Percentiles rank a stretch among this genome's conserved stretches.
These are phyloP conservation scores for Turritopsis dohrnii DNA, from an alignment of 30 jellyfish, hydroid and myxozoan species.

Conservation along the genomic window DNA sequence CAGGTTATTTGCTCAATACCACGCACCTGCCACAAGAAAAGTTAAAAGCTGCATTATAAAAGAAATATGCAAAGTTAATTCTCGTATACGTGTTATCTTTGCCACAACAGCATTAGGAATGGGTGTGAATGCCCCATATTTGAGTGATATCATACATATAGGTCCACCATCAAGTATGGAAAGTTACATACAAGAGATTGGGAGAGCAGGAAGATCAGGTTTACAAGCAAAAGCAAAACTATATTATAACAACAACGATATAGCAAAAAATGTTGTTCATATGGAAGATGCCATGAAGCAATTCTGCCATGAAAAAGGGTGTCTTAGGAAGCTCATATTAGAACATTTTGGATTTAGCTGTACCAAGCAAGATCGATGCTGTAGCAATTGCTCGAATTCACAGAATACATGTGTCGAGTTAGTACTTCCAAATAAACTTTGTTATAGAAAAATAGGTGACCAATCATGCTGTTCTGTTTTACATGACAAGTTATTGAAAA, in stretches of 20 bases:
- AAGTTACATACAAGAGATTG: constrained; percentile 24
- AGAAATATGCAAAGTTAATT: neutral
- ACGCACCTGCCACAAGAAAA: constrained; percentile 5
- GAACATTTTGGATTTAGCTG: neutral
- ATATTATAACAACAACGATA: too few species aligned
- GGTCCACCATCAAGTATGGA: constrained; percentile 27
- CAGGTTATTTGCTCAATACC: constrained; percentile 24
- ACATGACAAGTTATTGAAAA: neutral
- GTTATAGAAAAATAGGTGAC: neutral
- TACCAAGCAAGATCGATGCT: neutral
- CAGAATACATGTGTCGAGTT: neutral
- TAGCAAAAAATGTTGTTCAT: too few species aligned
- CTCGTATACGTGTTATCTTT: constrained; percentile 6
- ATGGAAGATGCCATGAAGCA: neutral
- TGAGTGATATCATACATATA: constrained; percentile 5
- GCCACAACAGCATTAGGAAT: constrained; percentile 43
- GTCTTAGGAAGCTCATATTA: neutral
- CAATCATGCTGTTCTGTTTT: neutral
- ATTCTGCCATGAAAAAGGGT: neutral
- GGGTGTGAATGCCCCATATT: constrained; percentile 38
- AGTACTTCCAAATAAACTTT: neutral
- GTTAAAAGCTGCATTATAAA: constrained; percentile 5
- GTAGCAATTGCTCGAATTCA: neutral
- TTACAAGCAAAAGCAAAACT: too few species aligned
- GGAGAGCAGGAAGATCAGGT: constrained; percentile 33